Conservation (phyloP, 1,140 invertebrate species). For the Orchestia grillus region DNA sequence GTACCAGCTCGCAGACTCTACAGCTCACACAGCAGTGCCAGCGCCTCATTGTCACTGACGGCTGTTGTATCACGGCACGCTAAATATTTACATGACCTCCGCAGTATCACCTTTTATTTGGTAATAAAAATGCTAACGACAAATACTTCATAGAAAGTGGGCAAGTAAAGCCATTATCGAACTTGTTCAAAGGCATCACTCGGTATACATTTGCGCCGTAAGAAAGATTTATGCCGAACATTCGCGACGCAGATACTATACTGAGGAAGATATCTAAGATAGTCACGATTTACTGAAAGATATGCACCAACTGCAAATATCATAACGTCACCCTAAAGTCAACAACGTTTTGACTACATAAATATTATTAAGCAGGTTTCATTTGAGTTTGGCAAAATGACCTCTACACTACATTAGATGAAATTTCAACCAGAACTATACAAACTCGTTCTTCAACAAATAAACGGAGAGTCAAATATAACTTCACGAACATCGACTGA, state of each 20-base stretch:
- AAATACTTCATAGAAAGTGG: not conserved
- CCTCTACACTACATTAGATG: not conserved
- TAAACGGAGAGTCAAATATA: not conserved
- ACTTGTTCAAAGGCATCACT: not conserved
- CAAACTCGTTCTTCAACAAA: not conserved
- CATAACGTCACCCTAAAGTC: not conserved
- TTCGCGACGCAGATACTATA: not conserved
- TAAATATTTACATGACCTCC: not conserved
- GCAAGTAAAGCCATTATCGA: not conserved
- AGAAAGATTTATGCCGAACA: not conserved
- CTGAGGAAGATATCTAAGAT: not conserved
- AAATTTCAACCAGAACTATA: not conserved
- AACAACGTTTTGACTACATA: not conserved
- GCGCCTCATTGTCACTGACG: not conserved
- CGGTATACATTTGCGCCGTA: not conserved
- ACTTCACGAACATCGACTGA: not conserved
- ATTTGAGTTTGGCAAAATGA: not conserved
- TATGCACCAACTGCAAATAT: not conserved
- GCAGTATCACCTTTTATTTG: not conserved
- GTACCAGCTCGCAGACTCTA: not conserved
- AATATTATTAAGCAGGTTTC: not conserved
- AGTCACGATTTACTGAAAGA: not conserved
- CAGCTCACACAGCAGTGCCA: not conserved
- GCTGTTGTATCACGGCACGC: not conserved
- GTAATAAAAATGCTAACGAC: not conserved